These are phyloP conservation scores for Pedionomus torquatus DNA, from an alignment of 2,113 vertebrate genomes.

Conservation along the genomic window DNA sequence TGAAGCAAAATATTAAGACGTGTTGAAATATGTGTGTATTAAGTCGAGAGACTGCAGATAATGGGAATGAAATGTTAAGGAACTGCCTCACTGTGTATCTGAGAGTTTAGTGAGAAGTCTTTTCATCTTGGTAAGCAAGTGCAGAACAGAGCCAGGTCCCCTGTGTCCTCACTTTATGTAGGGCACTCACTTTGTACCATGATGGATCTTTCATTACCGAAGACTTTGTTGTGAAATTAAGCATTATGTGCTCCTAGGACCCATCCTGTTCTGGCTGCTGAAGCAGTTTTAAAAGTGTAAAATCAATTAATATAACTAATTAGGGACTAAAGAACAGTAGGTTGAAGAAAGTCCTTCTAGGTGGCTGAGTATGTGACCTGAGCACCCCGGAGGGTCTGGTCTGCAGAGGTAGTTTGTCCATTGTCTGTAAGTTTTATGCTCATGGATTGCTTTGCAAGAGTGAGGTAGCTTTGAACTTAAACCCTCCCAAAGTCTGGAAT, in stretches of 20 bases:
- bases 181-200: constrained; percentile 9
- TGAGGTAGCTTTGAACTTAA: background rate
- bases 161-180: constrained; percentile 47
- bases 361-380: background rate
- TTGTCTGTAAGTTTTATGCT: background rate
- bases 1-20: constrained; percentile 40
- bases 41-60: background rate
- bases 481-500: background rate
- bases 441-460: background rate
- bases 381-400: background rate
- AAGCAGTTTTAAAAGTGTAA: constrained; percentile 39
- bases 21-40: background rate
- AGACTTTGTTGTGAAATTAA: constrained; percentile 21
- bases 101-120: background rate
- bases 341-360: background rate
- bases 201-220: constrained; percentile 46
- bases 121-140: background rate
- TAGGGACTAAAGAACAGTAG: background rate
- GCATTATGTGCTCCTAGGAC: background rate
- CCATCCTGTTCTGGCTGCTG: background rate
- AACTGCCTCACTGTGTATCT: background rate
- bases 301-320: constrained; percentile 32
- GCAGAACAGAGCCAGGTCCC: background rate
- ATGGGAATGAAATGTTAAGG: background rate
- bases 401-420: background rate